phyloP scores from a whole-genome alignment of 2,113 vertebrate species.

The Cheilinus undulatus region DNA sequence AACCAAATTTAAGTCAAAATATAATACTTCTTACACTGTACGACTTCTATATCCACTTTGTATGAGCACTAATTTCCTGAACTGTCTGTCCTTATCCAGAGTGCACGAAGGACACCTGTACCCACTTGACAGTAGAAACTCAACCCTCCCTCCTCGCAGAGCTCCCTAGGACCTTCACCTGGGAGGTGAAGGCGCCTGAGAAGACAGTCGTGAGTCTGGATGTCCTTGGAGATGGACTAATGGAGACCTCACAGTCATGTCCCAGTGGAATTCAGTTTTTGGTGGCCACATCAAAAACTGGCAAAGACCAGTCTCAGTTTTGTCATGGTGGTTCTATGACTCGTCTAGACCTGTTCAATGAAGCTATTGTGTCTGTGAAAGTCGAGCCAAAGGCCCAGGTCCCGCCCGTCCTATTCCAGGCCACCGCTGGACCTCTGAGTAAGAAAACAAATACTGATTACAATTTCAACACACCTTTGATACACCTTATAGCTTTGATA shows the following conservation, averaged over 20 bases:
- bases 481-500: not conserved
- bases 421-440: slow-evolving; percentile 83
- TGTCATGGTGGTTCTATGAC: slow-evolving; percentile 86
- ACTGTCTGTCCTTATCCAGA: slow-evolving; percentile 76
- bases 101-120: slow-evolving; percentile 84
- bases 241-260: slow-evolving; percentile 80
- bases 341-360: slow-evolving; percentile 82
- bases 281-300: slow-evolving; percentile 69
- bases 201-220: slow-evolving; percentile 81
- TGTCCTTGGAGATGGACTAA: slow-evolving; percentile 77
- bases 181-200: slow-evolving; percentile 82
- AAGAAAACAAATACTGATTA: slow-evolving; percentile 62
- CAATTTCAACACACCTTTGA: not conserved
- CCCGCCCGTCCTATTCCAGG: slow-evolving; percentile 80
- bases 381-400: slow-evolving; percentile 74
- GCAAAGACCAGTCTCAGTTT: slow-evolving; percentile 78
- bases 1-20: not conserved
- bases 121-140: slow-evolving; percentile 76
- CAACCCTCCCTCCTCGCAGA: slow-evolving; percentile 74
- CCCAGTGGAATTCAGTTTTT: slow-evolving; percentile 73
- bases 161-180: slow-evolving; percentile 85
- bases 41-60: not conserved
- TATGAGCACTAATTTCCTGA: not conserved
- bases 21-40: too few species aligned
- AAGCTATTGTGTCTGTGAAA: slow-evolving; percentile 78